Percentiles rank a stretch among this genome's conserved stretches.
Evolutionary conservation across 1,140 invertebrate genomes (phyloP).

Genomic region (Pectinophora gossypiella): DNA sequence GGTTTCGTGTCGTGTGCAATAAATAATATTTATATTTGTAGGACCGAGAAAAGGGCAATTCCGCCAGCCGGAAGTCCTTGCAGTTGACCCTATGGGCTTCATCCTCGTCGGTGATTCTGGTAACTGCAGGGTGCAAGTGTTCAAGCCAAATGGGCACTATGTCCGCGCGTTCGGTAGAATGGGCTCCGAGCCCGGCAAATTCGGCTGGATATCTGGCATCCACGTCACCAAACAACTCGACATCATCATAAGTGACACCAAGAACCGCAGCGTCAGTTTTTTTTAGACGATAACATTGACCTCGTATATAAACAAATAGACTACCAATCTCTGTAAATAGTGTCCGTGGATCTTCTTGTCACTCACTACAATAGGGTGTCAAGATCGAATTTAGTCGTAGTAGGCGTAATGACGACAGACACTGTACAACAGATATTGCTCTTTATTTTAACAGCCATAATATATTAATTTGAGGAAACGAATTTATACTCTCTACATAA

Average conservation of each 20-base stretch:
- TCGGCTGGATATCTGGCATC: constrained; percentile 84
- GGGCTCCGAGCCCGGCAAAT: constrained; percentile 77
- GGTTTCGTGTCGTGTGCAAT: too few species aligned
- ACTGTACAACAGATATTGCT: too few species aligned
- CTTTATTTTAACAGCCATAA: too few species aligned
- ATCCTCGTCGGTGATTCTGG: constrained; percentile 87
- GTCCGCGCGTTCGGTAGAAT: constrained; percentile 80
- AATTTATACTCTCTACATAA: too few species aligned
- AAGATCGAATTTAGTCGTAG: too few species aligned
- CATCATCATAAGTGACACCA: constrained; percentile 82
- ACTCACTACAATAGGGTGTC: too few species aligned
- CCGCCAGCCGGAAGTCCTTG: constrained; percentile 80
- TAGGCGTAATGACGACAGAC: too few species aligned
- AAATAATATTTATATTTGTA: too few species aligned
- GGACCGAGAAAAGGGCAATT: constrained; percentile 80
- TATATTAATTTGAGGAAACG: too few species aligned
- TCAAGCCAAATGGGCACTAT: constrained; percentile 79
- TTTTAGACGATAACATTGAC: constrained; percentile 71
- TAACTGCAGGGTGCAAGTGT: constrained; percentile 86
- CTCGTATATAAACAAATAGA: too few species aligned
- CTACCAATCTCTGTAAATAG: too few species aligned
- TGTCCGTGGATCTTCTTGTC: too few species aligned
- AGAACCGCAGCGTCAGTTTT: constrained; percentile 82
- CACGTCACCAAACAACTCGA: constrained; percentile 79
- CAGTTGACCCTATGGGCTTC: constrained; percentile 82